These are phyloP conservation scores for Aix galericulata DNA, from an alignment of 2,113 vertebrate genomes.

Conservation along the genomic window DNA sequence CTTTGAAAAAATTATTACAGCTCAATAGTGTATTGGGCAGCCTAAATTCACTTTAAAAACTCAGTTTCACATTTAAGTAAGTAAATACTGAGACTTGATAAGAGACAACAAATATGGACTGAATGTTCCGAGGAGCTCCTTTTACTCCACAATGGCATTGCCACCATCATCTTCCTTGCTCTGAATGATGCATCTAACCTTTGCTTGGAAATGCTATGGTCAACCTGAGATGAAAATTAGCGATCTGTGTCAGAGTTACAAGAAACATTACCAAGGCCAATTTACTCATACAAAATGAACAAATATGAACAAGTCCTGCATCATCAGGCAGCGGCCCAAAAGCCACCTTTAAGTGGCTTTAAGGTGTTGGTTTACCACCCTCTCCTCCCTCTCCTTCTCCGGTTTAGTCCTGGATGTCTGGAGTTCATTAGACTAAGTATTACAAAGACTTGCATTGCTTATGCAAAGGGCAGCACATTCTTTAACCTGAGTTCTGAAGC, in stretches of 20 bases:
- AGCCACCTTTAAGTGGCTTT: neutral
- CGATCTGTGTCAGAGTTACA: neutral
- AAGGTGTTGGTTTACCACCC: neutral
- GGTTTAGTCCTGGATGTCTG: neutral
- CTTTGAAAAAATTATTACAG: neutral
- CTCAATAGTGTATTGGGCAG: neutral
- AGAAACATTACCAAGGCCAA: neutral
- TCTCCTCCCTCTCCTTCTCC: neutral
- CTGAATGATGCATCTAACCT: neutral
- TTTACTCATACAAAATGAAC: neutral
- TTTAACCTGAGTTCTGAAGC: neutral
- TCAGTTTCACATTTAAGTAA: neutral
- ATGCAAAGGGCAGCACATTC: accelerated
- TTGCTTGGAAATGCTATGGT: neutral
- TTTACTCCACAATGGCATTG: neutral
- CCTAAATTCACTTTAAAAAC: neutral
- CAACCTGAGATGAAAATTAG: neutral
- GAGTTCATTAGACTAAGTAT: neutral
- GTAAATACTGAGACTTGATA: neutral
- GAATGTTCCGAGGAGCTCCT: neutral
- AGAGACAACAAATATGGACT: constrained; percentile 14
- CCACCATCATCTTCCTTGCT: neutral
- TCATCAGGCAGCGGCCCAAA: neutral
- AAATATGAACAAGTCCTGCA: neutral
- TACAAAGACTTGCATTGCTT: neutral